Base-by-base conservation (phyloP, 2,113 vertebrate genomes). In the Hippocampus comes region DNA sequence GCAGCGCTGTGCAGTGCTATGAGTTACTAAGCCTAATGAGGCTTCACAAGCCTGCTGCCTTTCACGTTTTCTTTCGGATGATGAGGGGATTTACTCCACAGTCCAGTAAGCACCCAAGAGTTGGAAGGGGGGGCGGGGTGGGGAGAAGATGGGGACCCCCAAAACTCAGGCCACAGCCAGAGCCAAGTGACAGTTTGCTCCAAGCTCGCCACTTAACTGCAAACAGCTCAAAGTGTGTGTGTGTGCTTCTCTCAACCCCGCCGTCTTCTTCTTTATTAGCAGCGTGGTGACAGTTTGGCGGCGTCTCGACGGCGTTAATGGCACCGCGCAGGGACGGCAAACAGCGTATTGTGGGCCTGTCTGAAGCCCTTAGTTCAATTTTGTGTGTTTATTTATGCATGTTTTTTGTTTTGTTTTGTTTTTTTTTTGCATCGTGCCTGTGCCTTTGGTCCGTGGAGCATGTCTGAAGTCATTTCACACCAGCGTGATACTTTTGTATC, bases 1-100 rank as follows among this genome's bases (percentile, higher is more conserved):
- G 0, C 27, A 27, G 38, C 27, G 20, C 71, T 49, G 27, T 60
- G 34, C 65, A 71, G 61, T 53, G 72, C 68, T 79, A 87, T 84
- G 86, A 82, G 87, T 84, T 84, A 83, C 86, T 89, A 87, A 86
- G 81, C 77, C 82, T 91, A 90, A 90, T 91, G 87, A 89, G 85
- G 82, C 81, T 84, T 86, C 74, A 63, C 78, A 63, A 76, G 84
- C 72, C 83, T 51, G 64, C 78, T 77, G 84, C 84, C 83, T 87
- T 79, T 77, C 84, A 84, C 86, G 76, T 88, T 87, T 86, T 79
- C 81, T 85, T 83, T 84, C 71, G 71, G 82, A 82, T 73, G 88
- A 80, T 79, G 87, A 76, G 77, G 81, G 88, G 87, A 87, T 91
- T 88, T 88, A 82, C 75, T 25, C 83, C 82, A 80, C 78, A 82